Percentiles rank a stretch among this genome's conserved stretches.
Conservation (phyloP, 2,797 vertebrate genomes). For the Sphenopsis melanotis region DNA sequence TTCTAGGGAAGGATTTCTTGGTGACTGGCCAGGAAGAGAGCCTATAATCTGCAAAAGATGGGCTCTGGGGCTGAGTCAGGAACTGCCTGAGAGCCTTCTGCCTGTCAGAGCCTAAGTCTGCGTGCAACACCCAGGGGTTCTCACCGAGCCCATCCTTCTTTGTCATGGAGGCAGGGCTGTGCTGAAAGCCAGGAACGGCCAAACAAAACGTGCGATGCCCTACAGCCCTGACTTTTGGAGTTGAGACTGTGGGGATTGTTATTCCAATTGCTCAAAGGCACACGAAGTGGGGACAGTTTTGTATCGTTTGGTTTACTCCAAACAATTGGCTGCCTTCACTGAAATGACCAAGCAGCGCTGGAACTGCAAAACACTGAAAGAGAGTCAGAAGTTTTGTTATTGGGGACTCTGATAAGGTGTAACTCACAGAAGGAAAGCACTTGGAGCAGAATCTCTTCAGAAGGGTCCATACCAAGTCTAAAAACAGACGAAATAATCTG, state of each 20-base stretch:
- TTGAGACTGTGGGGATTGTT: neutral
- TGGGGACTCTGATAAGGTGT: neutral
- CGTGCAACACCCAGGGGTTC: neutral
- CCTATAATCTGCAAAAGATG: conserved; percentile 61
- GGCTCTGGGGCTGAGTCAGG: conserved; percentile 29
- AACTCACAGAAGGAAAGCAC: neutral
- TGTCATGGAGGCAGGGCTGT: neutral
- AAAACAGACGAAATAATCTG: neutral
- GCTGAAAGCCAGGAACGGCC: neutral
- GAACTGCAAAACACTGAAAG: neutral
- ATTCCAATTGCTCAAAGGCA: neutral
- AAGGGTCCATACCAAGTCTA: neutral
- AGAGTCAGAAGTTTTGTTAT: neutral
- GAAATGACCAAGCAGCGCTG: neutral
- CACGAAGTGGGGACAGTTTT: neutral
- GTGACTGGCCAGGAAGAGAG: conserved; percentile 35
- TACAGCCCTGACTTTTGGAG: neutral
- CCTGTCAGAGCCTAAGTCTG: conserved; percentile 12
- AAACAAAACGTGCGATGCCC: accelerated
- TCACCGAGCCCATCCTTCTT: accelerated
- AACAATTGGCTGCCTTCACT: neutral
- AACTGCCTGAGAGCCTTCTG: conserved; percentile 21
- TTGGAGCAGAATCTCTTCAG: neutral
- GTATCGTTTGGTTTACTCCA: neutral
- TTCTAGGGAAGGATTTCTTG: conserved; percentile 54